Evolutionary conservation across 2,113 vertebrate genomes (phyloP), one percentile per base, ranked within the genome.

Genomic region (Irena cyanogastra): DNA sequence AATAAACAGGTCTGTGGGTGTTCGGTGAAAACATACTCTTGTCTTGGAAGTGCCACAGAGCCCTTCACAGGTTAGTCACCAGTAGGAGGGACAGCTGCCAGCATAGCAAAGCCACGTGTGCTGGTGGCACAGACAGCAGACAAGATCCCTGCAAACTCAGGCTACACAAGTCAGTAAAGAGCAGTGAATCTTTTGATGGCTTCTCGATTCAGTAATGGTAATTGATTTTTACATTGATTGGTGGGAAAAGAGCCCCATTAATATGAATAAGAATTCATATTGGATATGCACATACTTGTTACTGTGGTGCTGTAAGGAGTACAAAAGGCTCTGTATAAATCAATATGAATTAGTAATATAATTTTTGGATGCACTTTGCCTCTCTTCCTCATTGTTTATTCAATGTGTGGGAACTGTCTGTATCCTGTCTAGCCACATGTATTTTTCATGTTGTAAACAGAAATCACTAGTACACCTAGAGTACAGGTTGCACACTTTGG

Each of bases 261-360:
- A 45, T 87, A 79, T 22, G 15, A 64, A 4, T 64, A 49, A 81
- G 42, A 21, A 16, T 86, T 92, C 59, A 12, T 49, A 37, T 16
- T 69, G 39, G 21, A 7, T 76, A 22, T 10, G 6, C 78, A 41
- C 24, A 6, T 41, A 15, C 11, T 56, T 41, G 16, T 61, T 70
- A 31, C 37, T 59, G 24, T n/a, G 30, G 41, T 44, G 42, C 64
- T 91, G 60, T 84, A 63, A 91, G 64, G 50, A 90, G 88, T 63
- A 52, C 79, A 72, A 50, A 88, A 90, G 39, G 31, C 30, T 56
- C 83, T 68, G 8, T 28, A 31, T 63, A 81, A 89, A 90, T 95
- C 72, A 83, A 31, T 74, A 52, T 18, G 16, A 92, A 82, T 60
- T n/a, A 63, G 21, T 50, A 26, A 42, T 45, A 42, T 6, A 64